Evolutionary conservation across 1,140 invertebrate species (phyloP).

Genomic region (Archivesica marissinica): DNA sequence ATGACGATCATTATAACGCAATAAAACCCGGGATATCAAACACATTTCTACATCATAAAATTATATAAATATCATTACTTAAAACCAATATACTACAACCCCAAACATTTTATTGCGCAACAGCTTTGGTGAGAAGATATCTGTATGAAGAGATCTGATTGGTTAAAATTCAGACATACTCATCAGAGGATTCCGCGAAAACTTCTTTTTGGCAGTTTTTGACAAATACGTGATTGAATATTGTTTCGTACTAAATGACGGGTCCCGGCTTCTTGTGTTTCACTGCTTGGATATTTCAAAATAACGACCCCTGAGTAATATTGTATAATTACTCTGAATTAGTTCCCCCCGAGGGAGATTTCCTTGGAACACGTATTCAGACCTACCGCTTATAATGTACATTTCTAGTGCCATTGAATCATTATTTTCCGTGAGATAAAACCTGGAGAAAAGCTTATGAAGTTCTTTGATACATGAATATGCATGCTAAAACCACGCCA

Average conservation of each 20-base stretch:
- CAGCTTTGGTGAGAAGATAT: neutral
- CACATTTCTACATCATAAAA: neutral
- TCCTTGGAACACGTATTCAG: neutral
- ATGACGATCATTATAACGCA: neutral
- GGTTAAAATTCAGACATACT: neutral
- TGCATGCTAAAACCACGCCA: neutral
- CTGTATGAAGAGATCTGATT: neutral
- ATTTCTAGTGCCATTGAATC: neutral
- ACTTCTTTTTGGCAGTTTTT: neutral
- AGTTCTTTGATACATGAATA: constrained; percentile 3
- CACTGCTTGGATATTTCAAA: neutral
- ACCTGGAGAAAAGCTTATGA: neutral
- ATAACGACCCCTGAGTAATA: neutral
- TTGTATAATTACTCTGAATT: neutral
- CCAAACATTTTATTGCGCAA: neutral
- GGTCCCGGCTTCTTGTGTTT: neutral
- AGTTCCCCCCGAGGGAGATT: neutral
- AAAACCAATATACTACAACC: neutral
- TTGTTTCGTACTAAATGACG: constrained; percentile 22
- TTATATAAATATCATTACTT: constrained; percentile 1
- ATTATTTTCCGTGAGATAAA: constrained; percentile 20
- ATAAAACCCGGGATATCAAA: neutral
- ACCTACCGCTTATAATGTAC: constrained; percentile 5
- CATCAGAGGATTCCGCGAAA: neutral
- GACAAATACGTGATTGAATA: constrained; percentile 3